Evolutionary conservation across 2,797 vertebrate genomes (phyloP).

Genomic region (Pseudochromis fuscus): DNA sequence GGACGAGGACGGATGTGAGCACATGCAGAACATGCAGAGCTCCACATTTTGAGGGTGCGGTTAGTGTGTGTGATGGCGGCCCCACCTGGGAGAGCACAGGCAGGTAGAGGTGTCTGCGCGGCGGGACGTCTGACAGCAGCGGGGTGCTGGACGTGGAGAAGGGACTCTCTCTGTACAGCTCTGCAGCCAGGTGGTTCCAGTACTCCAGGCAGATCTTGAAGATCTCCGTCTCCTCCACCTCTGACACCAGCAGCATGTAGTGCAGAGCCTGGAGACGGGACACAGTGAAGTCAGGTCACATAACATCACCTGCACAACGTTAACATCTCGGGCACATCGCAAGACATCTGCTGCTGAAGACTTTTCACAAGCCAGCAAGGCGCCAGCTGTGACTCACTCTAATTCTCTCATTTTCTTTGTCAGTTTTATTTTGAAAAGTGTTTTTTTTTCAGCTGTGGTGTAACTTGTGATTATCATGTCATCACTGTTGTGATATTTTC

Average conservation of each 20-base stretch:
- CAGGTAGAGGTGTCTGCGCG: conserved; percentile 95
- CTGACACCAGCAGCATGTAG: conserved; percentile 95
- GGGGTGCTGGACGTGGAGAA: conserved; percentile 96
- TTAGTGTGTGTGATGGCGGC: neutral
- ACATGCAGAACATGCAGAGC: neutral
- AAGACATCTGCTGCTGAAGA: too few species aligned
- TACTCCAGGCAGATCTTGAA: conserved; percentile 99
- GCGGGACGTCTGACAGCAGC: conserved; percentile 94
- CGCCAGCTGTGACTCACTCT: too few species aligned
- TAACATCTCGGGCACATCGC: too few species aligned
- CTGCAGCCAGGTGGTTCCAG: conserved; percentile 98
- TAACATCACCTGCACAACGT: too few species aligned
- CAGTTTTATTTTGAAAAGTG: too few species aligned
- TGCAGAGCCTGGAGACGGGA: conserved; percentile 70
- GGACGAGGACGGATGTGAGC: neutral
- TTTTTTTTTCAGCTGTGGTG: too few species aligned
- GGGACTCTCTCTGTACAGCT: conserved; percentile 96
- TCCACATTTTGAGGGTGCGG: neutral
- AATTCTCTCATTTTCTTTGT: too few species aligned
- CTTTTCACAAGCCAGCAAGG: too few species aligned
- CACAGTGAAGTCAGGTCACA: neutral
- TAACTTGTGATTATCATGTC: too few species aligned
- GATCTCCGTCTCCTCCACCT: conserved; percentile 99
- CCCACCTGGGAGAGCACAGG: conserved; percentile 95
- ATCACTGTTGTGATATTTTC: too few species aligned